Evolutionary conservation across 2,888 invertebrate species (phyloP), one percentile per base, ranked within the genome.

Genomic region (Melieria omissa): DNA sequence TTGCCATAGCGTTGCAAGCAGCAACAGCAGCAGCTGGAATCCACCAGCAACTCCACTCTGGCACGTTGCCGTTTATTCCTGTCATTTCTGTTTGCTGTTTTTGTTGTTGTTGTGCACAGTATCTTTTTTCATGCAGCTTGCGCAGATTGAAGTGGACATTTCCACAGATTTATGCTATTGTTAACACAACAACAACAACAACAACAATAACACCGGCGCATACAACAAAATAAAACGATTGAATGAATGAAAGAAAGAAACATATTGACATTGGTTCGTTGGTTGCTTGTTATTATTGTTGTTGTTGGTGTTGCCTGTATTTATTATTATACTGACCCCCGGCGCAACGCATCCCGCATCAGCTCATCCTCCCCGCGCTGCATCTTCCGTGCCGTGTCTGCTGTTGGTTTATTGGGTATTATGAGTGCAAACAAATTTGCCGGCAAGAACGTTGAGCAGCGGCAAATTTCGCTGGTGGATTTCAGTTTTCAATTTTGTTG

Each of bases 71-170:
- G 46, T 29, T 12, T 42, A 7, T 12, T 52, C 52, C 14, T 14
- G 12, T 14, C 4, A 5, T 57, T 57, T 0, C 57, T 57, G 9
- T 57, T 44, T 41, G 44, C 6, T 52, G n/a, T 52, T 52, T 4
- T 9, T 7, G 52, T 29, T 49, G 14, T 44, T 7, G 57, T 67
- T 66, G 69, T 58, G 70, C 75, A 73, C 74, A 74, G 76, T 71
- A 72, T 74, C 73, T 72, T 52, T 71, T 71, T 73, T 54, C 60
- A 73, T 49, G 66, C 65, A 70, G 47, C 70, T 69, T 68, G 72
- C 73, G 73, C 72, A 68, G 73, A 73, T 74, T 73, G 73, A 73
- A 75, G 71, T 73, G 71, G 67, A 71, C 72, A 74, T 70, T 74
- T 72, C 64, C 45, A 73, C 58, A 73, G 49, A 73, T 74, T 72